phyloP scores from a whole-genome alignment of 2,888 invertebrate genomes.

The Stratiomys singularior region DNA sequence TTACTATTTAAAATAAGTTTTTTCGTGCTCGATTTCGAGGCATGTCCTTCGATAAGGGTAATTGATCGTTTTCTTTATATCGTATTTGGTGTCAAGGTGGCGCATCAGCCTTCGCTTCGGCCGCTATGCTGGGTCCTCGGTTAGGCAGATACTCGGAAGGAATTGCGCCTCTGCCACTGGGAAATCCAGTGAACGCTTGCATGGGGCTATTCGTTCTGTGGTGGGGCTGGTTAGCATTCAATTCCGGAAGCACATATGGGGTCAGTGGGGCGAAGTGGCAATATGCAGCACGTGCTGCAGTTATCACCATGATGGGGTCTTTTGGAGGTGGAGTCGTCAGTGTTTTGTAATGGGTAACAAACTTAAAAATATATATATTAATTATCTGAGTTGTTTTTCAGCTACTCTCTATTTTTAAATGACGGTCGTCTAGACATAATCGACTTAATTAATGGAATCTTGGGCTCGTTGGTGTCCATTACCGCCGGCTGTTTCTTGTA shows the following conservation, averaged over 20 bases:
- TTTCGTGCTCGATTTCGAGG: too few relatives aligned
- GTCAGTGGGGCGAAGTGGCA: conserved; percentile 87
- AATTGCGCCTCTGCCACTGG: conserved; percentile 78
- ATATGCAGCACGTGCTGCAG: conserved; percentile 88
- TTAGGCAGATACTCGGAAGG: conserved; percentile 85
- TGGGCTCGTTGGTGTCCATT: conserved; percentile 87
- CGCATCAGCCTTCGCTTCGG: conserved; percentile 84
- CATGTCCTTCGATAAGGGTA: too few relatives aligned
- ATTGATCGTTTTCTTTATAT: neutral
- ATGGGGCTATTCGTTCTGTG: conserved; percentile 92
- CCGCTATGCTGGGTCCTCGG: conserved; percentile 89
- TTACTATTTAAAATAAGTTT: too few relatives aligned
- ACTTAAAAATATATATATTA: neutral
- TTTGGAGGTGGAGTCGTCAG: conserved; percentile 84
- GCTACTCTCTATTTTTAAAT: conserved; percentile 74
- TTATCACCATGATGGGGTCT: conserved; percentile 90
- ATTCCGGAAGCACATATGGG: conserved; percentile 90
- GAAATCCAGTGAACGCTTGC: conserved; percentile 89
- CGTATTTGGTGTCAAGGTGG: conserved; percentile 67
- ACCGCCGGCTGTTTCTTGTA: conserved; percentile 91
- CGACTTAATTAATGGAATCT: conserved; percentile 87
- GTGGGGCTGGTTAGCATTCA: conserved; percentile 98
- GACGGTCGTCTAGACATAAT: conserved; percentile 82
- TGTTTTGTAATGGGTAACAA: conserved; percentile 65
- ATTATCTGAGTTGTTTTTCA: conserved; percentile 56